These are phyloP conservation scores for Hyposoter dolosus DNA, from an alignment of 2,888 invertebrate genomes.

Conservation along the genomic window DNA sequence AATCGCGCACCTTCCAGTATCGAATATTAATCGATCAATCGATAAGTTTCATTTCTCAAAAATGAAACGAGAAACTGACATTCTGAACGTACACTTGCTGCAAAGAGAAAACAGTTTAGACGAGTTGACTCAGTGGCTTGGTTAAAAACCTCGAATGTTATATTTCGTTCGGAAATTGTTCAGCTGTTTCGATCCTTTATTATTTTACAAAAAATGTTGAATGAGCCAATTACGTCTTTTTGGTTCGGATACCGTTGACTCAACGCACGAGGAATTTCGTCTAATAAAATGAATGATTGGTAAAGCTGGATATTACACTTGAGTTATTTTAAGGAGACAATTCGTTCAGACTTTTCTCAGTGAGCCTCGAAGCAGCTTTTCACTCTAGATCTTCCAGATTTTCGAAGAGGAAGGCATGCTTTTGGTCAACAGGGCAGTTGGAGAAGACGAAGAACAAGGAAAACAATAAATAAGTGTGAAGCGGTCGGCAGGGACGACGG, in stretches of 20 bases:
- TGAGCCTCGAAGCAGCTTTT: neutral
- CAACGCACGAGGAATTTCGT: too few relatives aligned
- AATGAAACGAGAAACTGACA: slow-evolving; percentile 20
- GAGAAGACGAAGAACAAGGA: slow-evolving; percentile 30
- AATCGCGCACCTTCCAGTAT: slow-evolving; percentile 69
- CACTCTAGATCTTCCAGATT: neutral
- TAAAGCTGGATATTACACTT: too few relatives aligned
- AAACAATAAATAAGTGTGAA: slow-evolving; percentile 32
- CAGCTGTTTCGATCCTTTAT: too few relatives aligned
- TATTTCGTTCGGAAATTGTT: neutral
- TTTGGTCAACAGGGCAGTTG: neutral
- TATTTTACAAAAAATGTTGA: too few relatives aligned
- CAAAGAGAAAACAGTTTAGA: neutral
- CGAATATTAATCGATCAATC: slow-evolving; percentile 56
- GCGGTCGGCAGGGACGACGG: slow-evolving; percentile 72
- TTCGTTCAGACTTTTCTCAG: neutral
- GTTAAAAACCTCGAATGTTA: neutral
- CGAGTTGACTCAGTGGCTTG: neutral
- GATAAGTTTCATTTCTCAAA: slow-evolving; percentile 35
- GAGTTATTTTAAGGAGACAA: too few relatives aligned
- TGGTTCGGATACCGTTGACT: too few relatives aligned
- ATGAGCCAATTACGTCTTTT: too few relatives aligned
- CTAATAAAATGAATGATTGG: too few relatives aligned
- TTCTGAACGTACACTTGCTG: slow-evolving; percentile 7
- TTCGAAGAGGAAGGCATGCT: neutral